Evolutionary conservation across 2,797 vertebrate genomes (phyloP).

Genomic region (Petrocephalus schoutedeni): DNA sequence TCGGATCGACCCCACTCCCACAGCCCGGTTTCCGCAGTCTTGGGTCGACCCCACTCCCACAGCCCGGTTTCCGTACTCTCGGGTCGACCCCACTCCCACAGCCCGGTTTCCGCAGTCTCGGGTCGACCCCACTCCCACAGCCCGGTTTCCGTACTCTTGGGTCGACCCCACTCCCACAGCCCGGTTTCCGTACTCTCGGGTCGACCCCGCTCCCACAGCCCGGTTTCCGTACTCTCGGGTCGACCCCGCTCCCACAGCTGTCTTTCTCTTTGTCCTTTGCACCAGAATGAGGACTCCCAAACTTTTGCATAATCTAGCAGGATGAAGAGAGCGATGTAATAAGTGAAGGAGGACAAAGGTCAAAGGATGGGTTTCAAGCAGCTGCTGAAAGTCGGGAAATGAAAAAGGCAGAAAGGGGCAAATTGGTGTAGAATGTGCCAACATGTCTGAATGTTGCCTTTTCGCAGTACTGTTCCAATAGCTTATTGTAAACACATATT

Average conservation of each 20-base stretch:
- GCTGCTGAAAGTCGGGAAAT: background rate
- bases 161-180: too few species aligned
- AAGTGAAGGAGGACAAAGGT: background rate
- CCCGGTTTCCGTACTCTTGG: too few species aligned
- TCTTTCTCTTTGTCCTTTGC: background rate
- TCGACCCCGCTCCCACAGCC: background rate
- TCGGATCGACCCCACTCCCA: too few species aligned
- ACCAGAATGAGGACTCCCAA: background rate
- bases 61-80: too few species aligned
- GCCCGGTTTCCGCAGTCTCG: too few species aligned
- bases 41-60: too few species aligned
- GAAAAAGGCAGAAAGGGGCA: background rate
- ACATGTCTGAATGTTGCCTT: background rate
- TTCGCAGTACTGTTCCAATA: background rate
- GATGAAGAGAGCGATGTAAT: background rate
- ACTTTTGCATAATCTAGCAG: background rate
- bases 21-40: too few species aligned
- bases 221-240: background rate
- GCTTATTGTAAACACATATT: background rate
- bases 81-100: too few species aligned
- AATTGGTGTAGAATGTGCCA: background rate
- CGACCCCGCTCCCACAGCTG: background rate
- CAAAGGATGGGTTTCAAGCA: background rate
- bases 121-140: too few species aligned
- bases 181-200: too few species aligned